Percentiles rank a stretch among this genome's conserved stretches.
phyloP scores from a whole-genome alignment of 2,113 vertebrate species.

The Geococcyx californianus region DNA sequence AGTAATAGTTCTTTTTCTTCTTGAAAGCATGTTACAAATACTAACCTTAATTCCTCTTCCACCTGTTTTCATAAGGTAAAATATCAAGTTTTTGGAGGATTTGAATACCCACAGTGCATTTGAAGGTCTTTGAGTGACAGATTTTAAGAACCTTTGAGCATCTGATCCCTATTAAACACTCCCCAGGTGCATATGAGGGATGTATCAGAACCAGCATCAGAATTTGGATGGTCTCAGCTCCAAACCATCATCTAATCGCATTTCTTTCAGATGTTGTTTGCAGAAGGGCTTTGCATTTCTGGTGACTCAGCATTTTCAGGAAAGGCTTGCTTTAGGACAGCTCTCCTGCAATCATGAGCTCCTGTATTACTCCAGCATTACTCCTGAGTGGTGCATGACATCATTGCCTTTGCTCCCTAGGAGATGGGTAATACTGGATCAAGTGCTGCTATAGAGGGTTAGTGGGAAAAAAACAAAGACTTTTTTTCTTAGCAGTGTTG shows the following conservation, averaged over 20 bases:
- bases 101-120: background rate
- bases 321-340: slow-evolving; percentile 4
- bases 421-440: background rate
- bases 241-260: background rate
- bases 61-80: background rate
- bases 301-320: slow-evolving; percentile 28
- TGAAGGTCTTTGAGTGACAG: background rate
- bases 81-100: background rate
- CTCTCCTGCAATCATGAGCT: background rate
- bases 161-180: background rate
- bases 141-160: background rate
- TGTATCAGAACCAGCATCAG: background rate
- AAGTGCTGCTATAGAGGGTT: background rate
- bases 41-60: slow-evolving; percentile 50
- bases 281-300: background rate
- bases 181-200: background rate
- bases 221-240: background rate
- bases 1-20: background rate
- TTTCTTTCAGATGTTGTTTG: slow-evolving; percentile 25
- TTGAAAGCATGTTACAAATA: slow-evolving; percentile 21
- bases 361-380: background rate
- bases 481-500: background rate
- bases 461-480: background rate
- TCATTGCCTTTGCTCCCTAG: background rate
- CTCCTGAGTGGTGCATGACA: background rate